These are phyloP conservation scores for Phylloscopus collybita DNA, from an alignment of 2,797 vertebrate species.

Conservation along the genomic window DNA sequence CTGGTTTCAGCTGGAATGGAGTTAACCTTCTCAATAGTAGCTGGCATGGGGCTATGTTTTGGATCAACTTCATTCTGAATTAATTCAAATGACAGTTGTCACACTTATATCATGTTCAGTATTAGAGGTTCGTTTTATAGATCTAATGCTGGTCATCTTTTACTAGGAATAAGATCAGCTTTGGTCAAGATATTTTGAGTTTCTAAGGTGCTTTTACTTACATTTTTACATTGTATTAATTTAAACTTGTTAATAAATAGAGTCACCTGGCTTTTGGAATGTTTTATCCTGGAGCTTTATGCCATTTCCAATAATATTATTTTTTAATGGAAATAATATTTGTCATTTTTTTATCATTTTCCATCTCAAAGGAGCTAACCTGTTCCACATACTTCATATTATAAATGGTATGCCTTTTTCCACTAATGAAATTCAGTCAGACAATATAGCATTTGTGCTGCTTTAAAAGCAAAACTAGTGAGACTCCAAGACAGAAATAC, in stretches of 20 bases:
- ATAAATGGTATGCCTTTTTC: neutral
- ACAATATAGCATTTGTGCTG: neutral
- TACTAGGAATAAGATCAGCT: neutral
- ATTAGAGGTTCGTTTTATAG: neutral
- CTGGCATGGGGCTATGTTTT: neutral
- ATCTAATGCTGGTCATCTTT: neutral
- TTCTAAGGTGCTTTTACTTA: neutral
- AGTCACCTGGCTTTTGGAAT: neutral
- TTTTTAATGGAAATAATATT: neutral
- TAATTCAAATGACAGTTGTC: neutral
- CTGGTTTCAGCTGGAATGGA: neutral
- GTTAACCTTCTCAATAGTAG: neutral
- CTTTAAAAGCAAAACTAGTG: too few relatives aligned
- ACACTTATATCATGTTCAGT: neutral
- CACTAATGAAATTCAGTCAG: neutral
- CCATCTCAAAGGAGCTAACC: neutral
- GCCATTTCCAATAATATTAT: neutral
- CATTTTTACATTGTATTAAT: neutral
- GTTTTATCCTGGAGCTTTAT: neutral
- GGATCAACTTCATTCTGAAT: neutral
- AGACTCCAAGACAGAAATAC: too few relatives aligned
- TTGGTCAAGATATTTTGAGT: neutral
- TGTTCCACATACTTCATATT: neutral
- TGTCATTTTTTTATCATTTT: constrained; percentile 21
- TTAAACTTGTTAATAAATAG: neutral